Percentiles rank a stretch among this genome's conserved stretches.
Conservation (phyloP, 2,888 invertebrate genomes). For the Andrena praecox region DNA sequence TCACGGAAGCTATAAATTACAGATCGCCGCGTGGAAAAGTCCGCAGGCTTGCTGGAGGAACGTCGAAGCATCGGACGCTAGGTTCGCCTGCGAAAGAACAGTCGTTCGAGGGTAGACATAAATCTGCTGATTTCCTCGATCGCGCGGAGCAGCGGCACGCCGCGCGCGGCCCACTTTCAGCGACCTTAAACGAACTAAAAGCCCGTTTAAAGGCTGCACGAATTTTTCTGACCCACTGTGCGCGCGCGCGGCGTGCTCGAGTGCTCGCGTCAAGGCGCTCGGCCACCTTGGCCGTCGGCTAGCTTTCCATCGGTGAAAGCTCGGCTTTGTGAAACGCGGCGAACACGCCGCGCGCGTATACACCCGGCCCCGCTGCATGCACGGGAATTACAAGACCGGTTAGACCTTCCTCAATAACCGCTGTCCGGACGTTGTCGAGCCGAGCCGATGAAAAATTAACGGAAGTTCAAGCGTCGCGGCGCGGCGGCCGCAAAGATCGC, state of each 20-base stretch:
- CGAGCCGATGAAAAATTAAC: conserved; percentile 47
- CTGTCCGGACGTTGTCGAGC: conserved; percentile 14
- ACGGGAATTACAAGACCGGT: conserved; percentile 43
- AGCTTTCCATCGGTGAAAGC: conserved; percentile 81
- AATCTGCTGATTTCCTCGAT: conserved; percentile 64
- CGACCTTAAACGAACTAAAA: conserved; percentile 70
- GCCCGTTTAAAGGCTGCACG: conserved; percentile 69
- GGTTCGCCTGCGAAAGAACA: conserved; percentile 15
- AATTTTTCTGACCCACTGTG: conserved; percentile 73
- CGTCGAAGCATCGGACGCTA: conserved; percentile 7
- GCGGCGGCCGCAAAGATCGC: not conserved
- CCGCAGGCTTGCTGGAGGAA: not conserved
- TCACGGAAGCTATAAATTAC: not conserved
- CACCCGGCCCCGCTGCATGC: conserved; percentile 1
- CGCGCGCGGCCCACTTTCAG: conserved; percentile 67
- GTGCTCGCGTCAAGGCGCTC: conserved; percentile 27
- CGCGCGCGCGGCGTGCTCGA: conserved; percentile 6
- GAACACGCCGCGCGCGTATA: conserved; percentile 9
- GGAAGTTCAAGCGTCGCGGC: conserved; percentile 17
- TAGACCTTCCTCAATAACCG: conserved; percentile 53
- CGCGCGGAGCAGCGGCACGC: conserved; percentile 20
- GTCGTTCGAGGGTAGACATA: conserved; percentile 8
- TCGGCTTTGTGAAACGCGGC: conserved; percentile 70
- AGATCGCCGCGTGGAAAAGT: not conserved
- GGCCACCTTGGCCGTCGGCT: conserved; percentile 78